Percentiles rank a stretch among this genome's conserved stretches.
These are phyloP conservation scores for Callipepla squamata DNA, from an alignment of 2,113 vertebrate genomes.

Conservation along the genomic window DNA sequence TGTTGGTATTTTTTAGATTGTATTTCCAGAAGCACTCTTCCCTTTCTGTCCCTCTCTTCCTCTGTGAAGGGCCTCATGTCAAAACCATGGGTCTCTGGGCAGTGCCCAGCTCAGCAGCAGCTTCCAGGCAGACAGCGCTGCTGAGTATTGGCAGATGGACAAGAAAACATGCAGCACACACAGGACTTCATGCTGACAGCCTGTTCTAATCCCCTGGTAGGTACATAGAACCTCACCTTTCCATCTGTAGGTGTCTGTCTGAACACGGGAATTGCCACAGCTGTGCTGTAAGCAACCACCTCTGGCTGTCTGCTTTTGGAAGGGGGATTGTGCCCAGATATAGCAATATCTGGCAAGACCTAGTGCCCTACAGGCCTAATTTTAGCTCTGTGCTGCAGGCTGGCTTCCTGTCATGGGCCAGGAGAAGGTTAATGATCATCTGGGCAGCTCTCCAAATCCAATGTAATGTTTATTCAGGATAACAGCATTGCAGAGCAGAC, in stretches of 20 bases:
- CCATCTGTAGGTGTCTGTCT: background rate
- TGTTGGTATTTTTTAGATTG: background rate
- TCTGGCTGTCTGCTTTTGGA: background rate
- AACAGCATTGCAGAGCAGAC: constrained; percentile 65
- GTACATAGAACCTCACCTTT: background rate
- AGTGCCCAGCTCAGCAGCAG: background rate
- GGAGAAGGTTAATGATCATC: constrained; percentile 66
- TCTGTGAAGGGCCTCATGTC: background rate
- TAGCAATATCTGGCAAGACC: background rate
- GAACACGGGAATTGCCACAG: background rate
- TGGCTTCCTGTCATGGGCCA: constrained; percentile 45
- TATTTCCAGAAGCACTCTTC: background rate
- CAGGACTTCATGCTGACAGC: background rate
- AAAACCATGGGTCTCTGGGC: background rate
- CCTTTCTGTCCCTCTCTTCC: background rate
- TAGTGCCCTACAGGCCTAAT: constrained; percentile 57
- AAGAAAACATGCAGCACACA: background rate
- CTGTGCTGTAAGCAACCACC: background rate
- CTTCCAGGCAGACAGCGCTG: background rate
- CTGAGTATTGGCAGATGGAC: background rate
- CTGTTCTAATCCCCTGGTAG: background rate
- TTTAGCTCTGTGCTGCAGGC: constrained; percentile 52
- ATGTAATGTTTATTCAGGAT: constrained; percentile 67
- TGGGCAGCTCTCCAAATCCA: constrained; percentile 59
- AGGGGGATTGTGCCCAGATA: background rate